Base-by-base conservation (phyloP, 2,797 vertebrate genomes). In the Lutjanus campechanus region DNA sequence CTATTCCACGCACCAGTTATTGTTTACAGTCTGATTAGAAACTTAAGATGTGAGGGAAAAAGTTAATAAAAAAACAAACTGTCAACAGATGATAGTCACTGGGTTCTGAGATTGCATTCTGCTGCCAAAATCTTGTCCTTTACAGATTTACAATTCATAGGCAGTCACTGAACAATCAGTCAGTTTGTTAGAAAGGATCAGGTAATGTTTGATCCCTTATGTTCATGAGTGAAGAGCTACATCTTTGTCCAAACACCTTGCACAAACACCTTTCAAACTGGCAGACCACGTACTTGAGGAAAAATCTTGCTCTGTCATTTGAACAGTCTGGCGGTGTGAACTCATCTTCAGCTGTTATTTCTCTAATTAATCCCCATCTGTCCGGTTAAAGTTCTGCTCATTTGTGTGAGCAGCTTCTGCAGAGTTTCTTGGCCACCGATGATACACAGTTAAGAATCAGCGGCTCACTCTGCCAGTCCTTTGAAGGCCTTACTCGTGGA, bases 291-390 rank as follows among this genome's bases (percentile, higher is more conserved):
- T 36, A 36, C 29, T 36, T 2, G 3, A 36, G 5, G 3, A 36
- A 4, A 36, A 36, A 8, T 43, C 41, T 43, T 43, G 41, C 5
- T 46, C 44, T 46, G 11, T 46, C 46, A 43, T 22, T 62, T 29
- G 44, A 50, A 17, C 19, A 36, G 36, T 68, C 41, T 47, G 50
- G 43, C 47, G 29, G 25, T 12, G n/a, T 36, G 49, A n/a, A 36
- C 29, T 36, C 29, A 36, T 36, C 29, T 60, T 53, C 15, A 68
- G 20, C 17, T n/a, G 8, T 36, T 65, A 36, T 50, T 17, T 16
- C 19, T 36, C 16, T 49, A 36, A 64, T 54, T 44, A 62, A 72
- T 58, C 56, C 20, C 62, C 20, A 8, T 69, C 66, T 69, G 66
- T 53, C 19, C 60, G 25, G 4, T 53, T 51, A 0, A 73, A 72